These are phyloP conservation scores for Cremastinae sp. DNA, from an alignment of 2,888 invertebrate genomes.

Conservation along the genomic window DNA sequence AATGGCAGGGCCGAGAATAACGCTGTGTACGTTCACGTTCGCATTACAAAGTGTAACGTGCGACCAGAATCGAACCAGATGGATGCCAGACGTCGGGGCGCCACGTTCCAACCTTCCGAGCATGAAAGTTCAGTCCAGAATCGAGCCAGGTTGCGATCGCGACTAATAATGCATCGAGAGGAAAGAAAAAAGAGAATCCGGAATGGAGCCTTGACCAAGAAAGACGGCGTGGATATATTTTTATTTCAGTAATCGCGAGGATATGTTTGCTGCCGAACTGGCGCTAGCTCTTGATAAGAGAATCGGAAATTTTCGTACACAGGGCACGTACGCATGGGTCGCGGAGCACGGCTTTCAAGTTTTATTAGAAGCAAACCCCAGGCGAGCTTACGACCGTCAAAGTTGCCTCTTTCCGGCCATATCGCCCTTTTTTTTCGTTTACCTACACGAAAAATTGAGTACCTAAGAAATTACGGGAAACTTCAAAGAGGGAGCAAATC, in stretches of 20 bases:
- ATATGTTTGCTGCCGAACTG: too few species aligned
- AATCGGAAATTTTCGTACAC: constrained; percentile 20
- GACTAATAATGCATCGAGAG: neutral
- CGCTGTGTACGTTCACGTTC: neutral
- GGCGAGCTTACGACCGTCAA: constrained; percentile 5
- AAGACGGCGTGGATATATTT: neutral
- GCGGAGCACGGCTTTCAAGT: constrained; percentile 50
- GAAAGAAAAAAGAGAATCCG: neutral
- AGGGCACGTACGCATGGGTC: constrained; percentile 46
- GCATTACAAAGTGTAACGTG: constrained; percentile 41
- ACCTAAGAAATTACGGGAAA: neutral
- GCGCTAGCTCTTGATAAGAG: neutral
- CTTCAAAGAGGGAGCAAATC: too few species aligned
- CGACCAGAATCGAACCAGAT: constrained; percentile 40
- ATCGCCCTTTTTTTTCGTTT: constrained; percentile 49
- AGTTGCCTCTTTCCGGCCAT: constrained; percentile 35
- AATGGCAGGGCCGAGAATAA: neutral
- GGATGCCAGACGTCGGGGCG: constrained; percentile 51
- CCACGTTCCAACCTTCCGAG: constrained; percentile 11
- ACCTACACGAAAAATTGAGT: constrained; percentile 9
- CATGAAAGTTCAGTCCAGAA: constrained; percentile 7
- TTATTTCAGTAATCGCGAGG: too few species aligned
- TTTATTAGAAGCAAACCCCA: constrained; percentile 47
- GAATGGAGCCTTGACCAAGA: constrained; percentile 35
- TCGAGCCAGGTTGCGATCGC: constrained; percentile 1